Percentiles rank a stretch among this genome's conserved stretches.
Conservation (phyloP, 2,888 invertebrate species). For the Pedicia rivosa region DNA sequence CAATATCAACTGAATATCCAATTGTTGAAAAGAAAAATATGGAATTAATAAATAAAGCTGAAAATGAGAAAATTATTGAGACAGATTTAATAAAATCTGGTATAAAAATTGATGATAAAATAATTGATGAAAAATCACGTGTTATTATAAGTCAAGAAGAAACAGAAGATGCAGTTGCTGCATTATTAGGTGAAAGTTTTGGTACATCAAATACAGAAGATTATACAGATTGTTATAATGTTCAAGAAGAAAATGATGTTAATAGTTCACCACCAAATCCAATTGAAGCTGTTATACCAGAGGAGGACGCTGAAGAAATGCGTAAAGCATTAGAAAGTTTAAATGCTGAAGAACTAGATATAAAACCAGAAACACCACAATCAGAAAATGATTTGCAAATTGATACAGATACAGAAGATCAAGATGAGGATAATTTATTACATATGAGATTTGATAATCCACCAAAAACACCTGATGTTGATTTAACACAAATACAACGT, state of each 20-base stretch:
- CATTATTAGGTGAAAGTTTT: conserved; percentile 72
- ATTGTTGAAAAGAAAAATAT: conserved; percentile 17
- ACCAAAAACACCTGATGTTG: conserved; percentile 33
- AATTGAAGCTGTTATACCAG: conserved; percentile 33
- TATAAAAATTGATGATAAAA: conserved; percentile 52
- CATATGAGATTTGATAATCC: conserved; percentile 30
- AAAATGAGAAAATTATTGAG: conserved; percentile 24
- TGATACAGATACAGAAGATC: conserved; percentile 72
- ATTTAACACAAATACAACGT: conserved; percentile 30
- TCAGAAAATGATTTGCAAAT: conserved; percentile 72
- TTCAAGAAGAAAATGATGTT: conserved; percentile 27
- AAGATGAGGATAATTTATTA: conserved; percentile 37
- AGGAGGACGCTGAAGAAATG: conserved; percentile 68
- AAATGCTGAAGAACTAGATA: conserved; percentile 50
- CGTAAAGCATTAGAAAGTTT: conserved; percentile 70
- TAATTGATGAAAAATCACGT: conserved; percentile 55
- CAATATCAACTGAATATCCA: conserved; percentile 45
- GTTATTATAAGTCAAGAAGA: conserved; percentile 82
- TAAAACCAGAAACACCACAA: conserved; percentile 71
- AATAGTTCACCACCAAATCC: conserved; percentile 36
- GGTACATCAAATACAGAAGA: conserved; percentile 40
- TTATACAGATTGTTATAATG: conserved; percentile 40
- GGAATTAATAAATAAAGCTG: conserved; percentile 15
- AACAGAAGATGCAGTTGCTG: conserved; percentile 83
- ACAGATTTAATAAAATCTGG: conserved; percentile 34